A percentile compares a stretch with the other conserved stretches of the same genome.
Conservation (phyloP, 2,888 invertebrate species). For the Ptychoptera contaminata region DNA sequence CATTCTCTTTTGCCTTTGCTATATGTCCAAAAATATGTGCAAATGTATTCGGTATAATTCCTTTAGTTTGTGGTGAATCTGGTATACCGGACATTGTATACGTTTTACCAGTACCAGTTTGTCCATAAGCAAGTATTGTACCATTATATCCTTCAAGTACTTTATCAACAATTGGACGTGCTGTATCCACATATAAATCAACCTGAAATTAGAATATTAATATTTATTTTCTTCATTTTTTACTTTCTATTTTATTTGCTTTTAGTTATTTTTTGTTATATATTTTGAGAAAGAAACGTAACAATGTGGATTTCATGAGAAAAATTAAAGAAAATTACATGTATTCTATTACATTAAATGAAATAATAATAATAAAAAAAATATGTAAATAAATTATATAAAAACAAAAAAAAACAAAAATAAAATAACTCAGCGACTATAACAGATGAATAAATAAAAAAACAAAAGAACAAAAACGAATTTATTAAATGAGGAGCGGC, state of each 20-base stretch:
- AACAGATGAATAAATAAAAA: no score
- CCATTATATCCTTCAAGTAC: constrained; percentile 96
- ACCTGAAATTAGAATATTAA: constrained; percentile 36
- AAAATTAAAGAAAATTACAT: no score
- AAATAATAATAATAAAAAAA: no score
- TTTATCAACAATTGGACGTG: constrained; percentile 91
- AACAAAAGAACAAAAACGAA: no score
- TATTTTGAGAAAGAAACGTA: not conserved
- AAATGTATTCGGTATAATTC: constrained; percentile 97
- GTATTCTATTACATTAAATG: no score
- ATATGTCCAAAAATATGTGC: constrained; percentile 98
- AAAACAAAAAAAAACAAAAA: no score
- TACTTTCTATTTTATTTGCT: not conserved
- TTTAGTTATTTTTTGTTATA: not conserved
- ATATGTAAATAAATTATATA: no score
- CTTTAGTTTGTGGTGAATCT: constrained; percentile 73
- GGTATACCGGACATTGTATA: constrained; percentile 95
- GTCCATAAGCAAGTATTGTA: constrained; percentile 77
- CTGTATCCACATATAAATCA: constrained; percentile 92
- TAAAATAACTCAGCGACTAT: no score
- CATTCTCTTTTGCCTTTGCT: constrained; percentile 79
- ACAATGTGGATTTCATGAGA: not conserved
- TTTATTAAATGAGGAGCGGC: no score
- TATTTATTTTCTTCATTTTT: not conserved
- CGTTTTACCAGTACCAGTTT: constrained; percentile 96